A percentile compares a stretch with the other conserved stretches of the same genome.
phyloP scores from a whole-genome alignment of 1,140 invertebrate genomes.

The Cephus cinctus region DNA sequence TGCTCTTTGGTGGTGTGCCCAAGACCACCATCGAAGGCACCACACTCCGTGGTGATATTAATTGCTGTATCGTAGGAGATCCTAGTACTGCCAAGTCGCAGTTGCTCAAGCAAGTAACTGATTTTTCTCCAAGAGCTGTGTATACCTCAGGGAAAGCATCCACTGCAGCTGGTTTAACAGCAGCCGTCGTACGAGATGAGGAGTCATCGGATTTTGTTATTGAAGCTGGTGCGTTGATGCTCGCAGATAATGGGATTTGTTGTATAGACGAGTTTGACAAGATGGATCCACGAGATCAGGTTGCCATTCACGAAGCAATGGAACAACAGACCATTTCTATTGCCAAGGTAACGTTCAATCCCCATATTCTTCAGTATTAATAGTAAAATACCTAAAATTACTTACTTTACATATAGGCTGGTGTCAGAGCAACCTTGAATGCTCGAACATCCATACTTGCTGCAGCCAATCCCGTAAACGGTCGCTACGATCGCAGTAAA shows the following conservation, averaged over 20 bases:
- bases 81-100: conserved; percentile 99
- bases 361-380: too few relatives aligned
- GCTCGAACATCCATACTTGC: conserved; percentile 97
- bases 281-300: conserved; percentile 97
- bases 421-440: conserved; percentile 95
- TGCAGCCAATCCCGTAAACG: conserved; percentile 97
- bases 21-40: conserved; percentile 93
- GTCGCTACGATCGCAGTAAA: conserved; percentile 92
- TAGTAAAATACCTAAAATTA: conserved; percentile 3
- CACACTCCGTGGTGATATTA: conserved; percentile 92
- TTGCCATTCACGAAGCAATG: conserved; percentile 99
- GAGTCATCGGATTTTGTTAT: conserved; percentile 99
- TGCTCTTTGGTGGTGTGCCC: conserved; percentile 96
- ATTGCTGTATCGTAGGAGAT: conserved; percentile 98
- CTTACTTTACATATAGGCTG: conserved; percentile 62
- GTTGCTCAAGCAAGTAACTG: conserved; percentile 93
- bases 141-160: conserved; percentile 99
- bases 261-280: conserved; percentile 99
- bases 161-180: conserved; percentile 95
- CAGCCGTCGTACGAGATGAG: conserved; percentile 96
- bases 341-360: conserved; percentile 88
- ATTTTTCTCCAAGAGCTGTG: conserved; percentile 93
- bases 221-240: conserved; percentile 98
- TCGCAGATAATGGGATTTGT: conserved; percentile 98
- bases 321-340: conserved; percentile 99